phyloP scores from a whole-genome alignment of 2,113 vertebrate species.

The Heterotilapia buettikoferi region DNA sequence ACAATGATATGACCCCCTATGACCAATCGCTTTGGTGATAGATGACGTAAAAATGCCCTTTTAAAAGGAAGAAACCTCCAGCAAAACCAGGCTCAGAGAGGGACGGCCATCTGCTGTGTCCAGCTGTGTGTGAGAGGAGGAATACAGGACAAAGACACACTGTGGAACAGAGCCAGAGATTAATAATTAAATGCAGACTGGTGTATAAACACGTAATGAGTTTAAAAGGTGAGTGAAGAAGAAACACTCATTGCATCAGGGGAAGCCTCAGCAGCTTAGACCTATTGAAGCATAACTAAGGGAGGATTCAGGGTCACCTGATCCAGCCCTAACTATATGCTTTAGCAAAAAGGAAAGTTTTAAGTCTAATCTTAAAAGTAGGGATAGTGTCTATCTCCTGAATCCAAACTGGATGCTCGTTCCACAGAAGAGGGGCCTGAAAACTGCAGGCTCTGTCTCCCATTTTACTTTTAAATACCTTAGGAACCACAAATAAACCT shows the following conservation, averaged over 20 bases:
- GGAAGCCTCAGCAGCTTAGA: not conserved
- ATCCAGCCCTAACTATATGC: not conserved
- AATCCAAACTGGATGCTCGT: not conserved
- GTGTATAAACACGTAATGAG: not conserved
- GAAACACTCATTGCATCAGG: not conserved
- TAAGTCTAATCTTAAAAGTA: not conserved
- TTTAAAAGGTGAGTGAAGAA: not conserved
- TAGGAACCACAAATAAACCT: not conserved
- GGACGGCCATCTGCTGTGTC: not conserved
- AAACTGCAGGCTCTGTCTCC: not conserved
- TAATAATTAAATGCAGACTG: not conserved
- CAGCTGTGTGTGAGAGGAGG: not conserved
- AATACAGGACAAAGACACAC: not conserved
- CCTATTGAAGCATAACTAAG: not conserved
- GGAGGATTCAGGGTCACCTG: not conserved
- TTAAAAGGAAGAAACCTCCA: not conserved
- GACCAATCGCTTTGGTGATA: not conserved
- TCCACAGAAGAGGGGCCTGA: not conserved
- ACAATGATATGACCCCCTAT: not conserved
- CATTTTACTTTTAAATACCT: not conserved
- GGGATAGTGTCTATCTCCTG: not conserved
- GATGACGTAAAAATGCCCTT: not conserved
- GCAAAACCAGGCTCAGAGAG: not conserved
- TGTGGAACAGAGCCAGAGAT: not conserved
- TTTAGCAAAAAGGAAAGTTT: not conserved